These are phyloP conservation scores for Corvus moneduloides DNA, from an alignment of 2,113 vertebrate genomes.

Conservation along the genomic window DNA sequence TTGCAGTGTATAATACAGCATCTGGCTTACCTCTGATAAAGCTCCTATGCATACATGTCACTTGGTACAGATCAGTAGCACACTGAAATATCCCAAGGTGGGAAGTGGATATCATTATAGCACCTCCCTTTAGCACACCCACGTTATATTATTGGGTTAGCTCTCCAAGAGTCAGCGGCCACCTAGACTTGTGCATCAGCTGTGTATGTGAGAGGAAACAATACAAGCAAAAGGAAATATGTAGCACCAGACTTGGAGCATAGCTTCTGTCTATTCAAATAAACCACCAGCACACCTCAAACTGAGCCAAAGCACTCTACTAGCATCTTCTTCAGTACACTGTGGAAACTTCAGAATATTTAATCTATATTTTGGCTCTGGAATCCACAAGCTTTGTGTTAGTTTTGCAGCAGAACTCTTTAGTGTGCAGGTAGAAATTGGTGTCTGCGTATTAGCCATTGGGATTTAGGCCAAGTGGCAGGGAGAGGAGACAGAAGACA, in stretches of 20 bases:
- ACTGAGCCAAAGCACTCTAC: not conserved
- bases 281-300: not conserved
- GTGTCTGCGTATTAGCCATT: not conserved
- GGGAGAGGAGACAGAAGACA: not conserved
- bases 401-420: not conserved
- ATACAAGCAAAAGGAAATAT: not conserved
- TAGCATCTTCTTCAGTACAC: not conserved
- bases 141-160: fast-evolving
- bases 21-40: not conserved
- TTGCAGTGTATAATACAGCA: not conserved
- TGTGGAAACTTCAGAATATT: not conserved
- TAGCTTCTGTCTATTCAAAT: not conserved
- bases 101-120: not conserved
- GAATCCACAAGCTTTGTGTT: not conserved
- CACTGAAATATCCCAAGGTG: not conserved
- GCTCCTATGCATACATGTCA: no score
- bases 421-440: not conserved
- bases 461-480: not conserved
- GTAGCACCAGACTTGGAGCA: not conserved
- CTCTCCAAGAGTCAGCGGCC: not conserved
- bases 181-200: not conserved
- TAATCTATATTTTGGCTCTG: not conserved
- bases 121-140: not conserved
- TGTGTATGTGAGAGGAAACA: fast-evolving
- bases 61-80: no score